Percentiles rank a stretch among this genome's conserved stretches.
These are phyloP conservation scores for Dastarcus helophoroides DNA, from an alignment of 2,888 invertebrate species.

Conservation along the genomic window DNA sequence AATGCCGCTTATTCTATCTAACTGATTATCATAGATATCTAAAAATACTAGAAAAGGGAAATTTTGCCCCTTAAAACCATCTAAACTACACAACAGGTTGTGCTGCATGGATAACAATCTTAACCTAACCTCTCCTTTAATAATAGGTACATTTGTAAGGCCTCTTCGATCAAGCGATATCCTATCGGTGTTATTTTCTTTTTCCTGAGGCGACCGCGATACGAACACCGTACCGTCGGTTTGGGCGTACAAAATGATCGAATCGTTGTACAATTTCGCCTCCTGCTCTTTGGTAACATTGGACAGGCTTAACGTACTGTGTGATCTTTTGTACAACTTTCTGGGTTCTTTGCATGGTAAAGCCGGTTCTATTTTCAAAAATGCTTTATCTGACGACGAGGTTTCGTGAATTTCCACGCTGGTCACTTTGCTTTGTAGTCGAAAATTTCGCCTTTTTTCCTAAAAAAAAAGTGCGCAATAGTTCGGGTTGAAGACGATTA, in stretches of 20 bases:
- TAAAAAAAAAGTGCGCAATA: no score
- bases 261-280: conserved; percentile 17
- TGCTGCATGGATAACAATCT: conserved; percentile 84
- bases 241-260: conserved; percentile 45
- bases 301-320: conserved; percentile 39
- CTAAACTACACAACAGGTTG: conserved; percentile 70
- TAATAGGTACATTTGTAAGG: conserved; percentile 68
- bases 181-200: conserved; percentile 74
- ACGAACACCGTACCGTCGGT: conserved; percentile 58
- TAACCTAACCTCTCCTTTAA: conserved; percentile 70
- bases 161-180: conserved; percentile 80
- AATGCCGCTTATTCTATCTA: conserved; percentile 73
- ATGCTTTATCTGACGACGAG: conserved; percentile 26
- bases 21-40: conserved; percentile 89
- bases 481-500: no score
- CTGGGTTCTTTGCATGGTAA: conserved; percentile 25
- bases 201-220: conserved; percentile 60
- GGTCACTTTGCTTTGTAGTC: no score
- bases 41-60: conserved; percentile 77
- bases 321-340: conserved; percentile 36
- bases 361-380: conserved; percentile 33
- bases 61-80: conserved; percentile 42
- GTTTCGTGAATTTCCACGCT: no score
- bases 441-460: no score
- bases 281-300: conserved; percentile 21